Evolutionary conservation across 2,113 vertebrate species (phyloP).

Genomic region (Podilymbus podiceps): DNA sequence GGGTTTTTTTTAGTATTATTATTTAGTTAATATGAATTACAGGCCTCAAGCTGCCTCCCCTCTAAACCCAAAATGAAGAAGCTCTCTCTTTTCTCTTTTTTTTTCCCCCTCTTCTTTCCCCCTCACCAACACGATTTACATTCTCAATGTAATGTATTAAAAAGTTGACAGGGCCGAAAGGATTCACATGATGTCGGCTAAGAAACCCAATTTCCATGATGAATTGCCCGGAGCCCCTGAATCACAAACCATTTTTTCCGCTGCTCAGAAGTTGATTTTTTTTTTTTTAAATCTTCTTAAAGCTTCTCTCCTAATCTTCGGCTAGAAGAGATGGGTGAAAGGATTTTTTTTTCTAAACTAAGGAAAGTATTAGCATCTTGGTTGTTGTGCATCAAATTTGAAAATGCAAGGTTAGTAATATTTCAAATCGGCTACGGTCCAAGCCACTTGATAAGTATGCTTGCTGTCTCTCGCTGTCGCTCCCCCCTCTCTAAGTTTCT

Average conservation of each 20-base stretch:
- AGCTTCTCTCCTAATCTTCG: constrained; percentile 99
- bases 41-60: constrained; percentile 74
- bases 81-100: constrained; percentile 77
- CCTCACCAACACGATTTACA: constrained; percentile 96
- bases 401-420: constrained; percentile 99
- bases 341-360: constrained; percentile 91
- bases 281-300: constrained; percentile 98
- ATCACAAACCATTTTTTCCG: constrained; percentile 97
- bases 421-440: constrained; percentile 91
- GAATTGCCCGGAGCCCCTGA: constrained; percentile 99
- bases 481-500: constrained; percentile 26
- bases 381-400: constrained; percentile 95
- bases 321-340: constrained; percentile 98
- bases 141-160: constrained; percentile 99
- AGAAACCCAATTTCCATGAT: constrained; percentile 99
- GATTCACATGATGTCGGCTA: constrained; percentile 99
- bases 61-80: constrained; percentile 81
- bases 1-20: constrained; percentile 58
- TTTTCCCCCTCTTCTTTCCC: constrained; percentile 61
- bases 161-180: constrained; percentile 99
- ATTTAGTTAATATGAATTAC: constrained; percentile 82
- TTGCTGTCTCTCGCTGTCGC: constrained; percentile 38
- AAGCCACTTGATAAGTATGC: constrained; percentile 79
- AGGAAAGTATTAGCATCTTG: constrained; percentile 95
- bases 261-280: constrained; percentile 91